Evolutionary conservation across 2,113 vertebrate genomes (phyloP).

Genomic region (Anhinga anhinga): DNA sequence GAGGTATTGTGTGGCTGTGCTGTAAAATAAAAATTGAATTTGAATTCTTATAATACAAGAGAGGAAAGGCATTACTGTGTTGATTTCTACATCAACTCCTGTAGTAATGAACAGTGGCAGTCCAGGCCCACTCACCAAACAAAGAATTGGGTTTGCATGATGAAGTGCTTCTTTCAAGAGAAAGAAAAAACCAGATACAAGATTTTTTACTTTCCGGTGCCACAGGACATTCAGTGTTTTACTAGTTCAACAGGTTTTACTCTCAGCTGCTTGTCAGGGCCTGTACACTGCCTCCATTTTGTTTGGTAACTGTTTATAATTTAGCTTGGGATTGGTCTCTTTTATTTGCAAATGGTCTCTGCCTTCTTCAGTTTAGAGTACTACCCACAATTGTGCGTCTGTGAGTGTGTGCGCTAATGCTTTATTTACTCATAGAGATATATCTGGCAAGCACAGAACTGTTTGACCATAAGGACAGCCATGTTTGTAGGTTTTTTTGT

Average conservation of each 20-base stretch:
- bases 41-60: conserved; percentile 35
- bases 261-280: not conserved
- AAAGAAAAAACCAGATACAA: conserved; percentile 30
- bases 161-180: conserved; percentile 19
- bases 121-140: not conserved
- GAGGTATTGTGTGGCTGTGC: conserved; percentile 4
- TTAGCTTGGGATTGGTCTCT: not conserved
- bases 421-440: not conserved
- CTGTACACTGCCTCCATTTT: not conserved
- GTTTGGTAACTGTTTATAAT: not conserved
- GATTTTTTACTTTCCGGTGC: conserved; percentile 15
- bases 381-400: not conserved
- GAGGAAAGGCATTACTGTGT: conserved; percentile 34
- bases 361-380: not conserved
- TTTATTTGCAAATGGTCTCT: conserved; percentile 25
- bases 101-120: conserved; percentile 42
- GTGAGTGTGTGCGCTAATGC: not conserved
- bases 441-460: not conserved
- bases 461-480: not conserved
- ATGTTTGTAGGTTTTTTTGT: not conserved
- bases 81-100: conserved; percentile 35
- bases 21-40: conserved; percentile 65
- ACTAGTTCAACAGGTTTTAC: conserved; percentile 42
- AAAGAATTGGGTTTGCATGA: conserved; percentile 11
- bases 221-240: not conserved